Base-by-base conservation (phyloP, 2,113 vertebrate genomes). In the Verasper variegatus region DNA sequence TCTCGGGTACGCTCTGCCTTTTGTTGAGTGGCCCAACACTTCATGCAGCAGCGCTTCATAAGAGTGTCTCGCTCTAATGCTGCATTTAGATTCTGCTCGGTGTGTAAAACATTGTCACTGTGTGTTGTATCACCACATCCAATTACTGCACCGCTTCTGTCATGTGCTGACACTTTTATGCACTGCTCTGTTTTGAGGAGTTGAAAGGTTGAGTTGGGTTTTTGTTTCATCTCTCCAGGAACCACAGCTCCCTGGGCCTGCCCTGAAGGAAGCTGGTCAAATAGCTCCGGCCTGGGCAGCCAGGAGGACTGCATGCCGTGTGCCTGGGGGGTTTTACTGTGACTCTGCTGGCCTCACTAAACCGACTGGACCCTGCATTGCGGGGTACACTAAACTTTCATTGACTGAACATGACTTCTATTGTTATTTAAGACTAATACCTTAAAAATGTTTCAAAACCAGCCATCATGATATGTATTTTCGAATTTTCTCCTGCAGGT, bases 191-290 rank as follows among this genome's bases (percentile, higher is more conserved):
- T 63, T 76, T 64, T 7, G 27, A 31, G 2, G 17, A 37, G 58
- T 61, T 37, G 20, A 52, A 73, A 45, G 73, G 26, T 37, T 21
- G 10, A 66, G 26, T 56, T 72, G 40, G 31, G 31, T 3, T 7
- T 62, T 52, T 74, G 26, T 57, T 3, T 78, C n/a, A 4, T n/a
- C 35, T 58, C 76, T 71, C 5, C 55, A 98, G 97, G 96, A 55
- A 84, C 95, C 17, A 73, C 59, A 0, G 69, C 75, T 45, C 96
- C 96, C 0, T 1, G 91, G 42, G 81, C 63, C 4, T 98, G 97
- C 69, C 95, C 95, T 17, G 47, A 82, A 68, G 97, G 97, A 65
- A 96, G 94, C 0, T 97, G 95, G 95, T 93, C 96, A 15, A 92
- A 91, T 78, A 84, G 59, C 4, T 93, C 94, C 73, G 96, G 96